Base-by-base conservation (phyloP, 2,113 vertebrate species). In the Eulemur rufifrons region DNA sequence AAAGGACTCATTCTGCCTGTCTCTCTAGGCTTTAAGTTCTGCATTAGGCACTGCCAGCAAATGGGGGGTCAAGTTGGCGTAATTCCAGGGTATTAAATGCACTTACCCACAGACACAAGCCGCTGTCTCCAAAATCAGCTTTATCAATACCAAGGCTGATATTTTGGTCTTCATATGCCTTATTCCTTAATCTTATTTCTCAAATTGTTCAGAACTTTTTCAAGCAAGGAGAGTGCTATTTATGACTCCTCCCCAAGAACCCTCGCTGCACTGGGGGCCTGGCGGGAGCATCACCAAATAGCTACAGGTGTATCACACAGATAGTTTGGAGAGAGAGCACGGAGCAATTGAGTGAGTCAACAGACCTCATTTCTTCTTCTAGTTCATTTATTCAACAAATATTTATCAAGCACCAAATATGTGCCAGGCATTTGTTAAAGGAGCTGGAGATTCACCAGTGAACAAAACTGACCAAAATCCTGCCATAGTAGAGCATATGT, bases 361-460 rank as follows among this genome's bases (percentile, higher is more conserved):
- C n/a, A 80, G 94, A 73, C 29, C 50, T 94, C 56, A 52, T 95
- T 66, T 95, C 47, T 95, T 74, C 73, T 66, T 87, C 56, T 74
- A 81, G 56, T n/a, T 88, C 15, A 66, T 78, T 37, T 80, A 76
- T 76, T 94, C 89, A 89, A 89, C 59, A 94, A 69, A 86, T 69
- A n/a, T 74, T 85, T 68, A 80, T 74, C 64, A 76, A 81, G 15
- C 14, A 80, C 20, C 64, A n/a, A 52, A 34, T 32, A 64, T 50
- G 3, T 81, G 29, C 74, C 78, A 92, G 23, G 56, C 64, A 69
- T 76, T 92, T 92, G 59, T 73, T 89, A 94, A 94, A 94, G 39
- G 39, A 83, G 42, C 34, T 78, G 32, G 83, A 64, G 39, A 85
- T 29, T 74, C n/a, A 66, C 25, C 27, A 17, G 32, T 84, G 71